Evolutionary conservation across 2,888 invertebrate genomes (phyloP).

Genomic region (Drosophila paramelanica): DNA sequence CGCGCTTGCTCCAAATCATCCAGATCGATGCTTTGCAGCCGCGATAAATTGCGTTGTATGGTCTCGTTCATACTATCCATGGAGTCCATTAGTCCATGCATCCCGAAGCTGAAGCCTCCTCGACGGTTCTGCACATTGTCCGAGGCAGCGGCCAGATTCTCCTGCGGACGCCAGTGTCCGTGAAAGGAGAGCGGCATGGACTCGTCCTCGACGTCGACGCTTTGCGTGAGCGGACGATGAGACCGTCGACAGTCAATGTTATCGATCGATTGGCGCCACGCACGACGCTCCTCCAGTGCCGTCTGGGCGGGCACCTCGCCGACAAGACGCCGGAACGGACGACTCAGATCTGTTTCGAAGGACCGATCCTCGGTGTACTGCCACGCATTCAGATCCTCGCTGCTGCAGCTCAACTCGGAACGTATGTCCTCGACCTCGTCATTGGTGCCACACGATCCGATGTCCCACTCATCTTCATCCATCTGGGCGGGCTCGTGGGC

Average conservation of each 20-base stretch:
- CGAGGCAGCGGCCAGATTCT: not conserved
- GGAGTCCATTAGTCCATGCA: not conserved
- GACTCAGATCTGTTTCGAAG: constrained; percentile 31
- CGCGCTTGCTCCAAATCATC: not conserved
- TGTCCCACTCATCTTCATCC: constrained; percentile 13
- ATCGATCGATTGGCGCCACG: not conserved
- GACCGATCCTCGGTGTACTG: constrained; percentile 20
- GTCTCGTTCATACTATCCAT: not conserved
- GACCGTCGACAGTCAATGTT: not conserved
- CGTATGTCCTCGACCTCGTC: constrained; percentile 12
- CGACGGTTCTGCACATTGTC: not conserved
- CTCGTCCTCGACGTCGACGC: not conserved
- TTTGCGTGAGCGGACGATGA: not conserved
- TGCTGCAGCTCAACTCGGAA: not conserved
- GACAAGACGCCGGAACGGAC: constrained; percentile 22
- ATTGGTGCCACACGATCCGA: not conserved
- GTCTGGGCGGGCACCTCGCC: constrained; percentile 25
- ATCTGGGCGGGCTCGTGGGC: not conserved
- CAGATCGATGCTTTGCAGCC: not conserved
- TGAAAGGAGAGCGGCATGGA: not conserved
- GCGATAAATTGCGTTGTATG: not conserved
- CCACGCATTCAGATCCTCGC: constrained; percentile 24
- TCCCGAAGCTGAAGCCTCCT: not conserved
- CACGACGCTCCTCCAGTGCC: constrained; percentile 23
- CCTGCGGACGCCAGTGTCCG: not conserved